Percentiles rank a stretch among this genome's conserved stretches.
Evolutionary conservation across 2,113 vertebrate species (phyloP).

Genomic region (Jaculus jaculus): DNA sequence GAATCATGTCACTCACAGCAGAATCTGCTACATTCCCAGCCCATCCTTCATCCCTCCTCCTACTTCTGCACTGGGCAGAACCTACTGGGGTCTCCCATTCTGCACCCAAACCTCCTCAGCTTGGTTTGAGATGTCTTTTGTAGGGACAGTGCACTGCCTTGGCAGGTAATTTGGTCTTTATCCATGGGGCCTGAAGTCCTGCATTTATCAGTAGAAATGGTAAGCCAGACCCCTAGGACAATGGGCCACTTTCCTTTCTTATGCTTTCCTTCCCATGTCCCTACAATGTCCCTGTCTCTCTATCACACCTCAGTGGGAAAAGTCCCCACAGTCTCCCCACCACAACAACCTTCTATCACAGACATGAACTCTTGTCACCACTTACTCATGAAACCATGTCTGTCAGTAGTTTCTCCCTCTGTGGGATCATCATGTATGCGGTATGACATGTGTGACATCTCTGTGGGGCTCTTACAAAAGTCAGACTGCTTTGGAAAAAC

Average conservation of each 20-base stretch:
- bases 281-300: too few relatives aligned
- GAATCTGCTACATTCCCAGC: neutral
- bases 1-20: neutral
- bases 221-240: neutral
- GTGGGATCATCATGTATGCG: neutral
- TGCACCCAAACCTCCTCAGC: neutral
- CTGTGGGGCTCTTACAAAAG: rapidly evolving
- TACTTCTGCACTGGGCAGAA: neutral
- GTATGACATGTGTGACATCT: neutral
- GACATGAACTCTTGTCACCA: neutral
- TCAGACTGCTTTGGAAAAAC: neutral
- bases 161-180: too few relatives aligned
- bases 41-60: too few relatives aligned
- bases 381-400: neutral
- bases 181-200: too few relatives aligned
- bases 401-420: neutral
- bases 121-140: neutral
- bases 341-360: neutral
- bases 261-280: too few relatives aligned
- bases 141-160: too few relatives aligned
- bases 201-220: too few relatives aligned
- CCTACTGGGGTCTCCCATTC: neutral
- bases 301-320: neutral
- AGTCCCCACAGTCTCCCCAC: neutral
- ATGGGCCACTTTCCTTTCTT: too few relatives aligned